These are phyloP conservation scores for Phoxinus phoxinus DNA, from an alignment of 2,113 vertebrate genomes.

Conservation along the genomic window DNA sequence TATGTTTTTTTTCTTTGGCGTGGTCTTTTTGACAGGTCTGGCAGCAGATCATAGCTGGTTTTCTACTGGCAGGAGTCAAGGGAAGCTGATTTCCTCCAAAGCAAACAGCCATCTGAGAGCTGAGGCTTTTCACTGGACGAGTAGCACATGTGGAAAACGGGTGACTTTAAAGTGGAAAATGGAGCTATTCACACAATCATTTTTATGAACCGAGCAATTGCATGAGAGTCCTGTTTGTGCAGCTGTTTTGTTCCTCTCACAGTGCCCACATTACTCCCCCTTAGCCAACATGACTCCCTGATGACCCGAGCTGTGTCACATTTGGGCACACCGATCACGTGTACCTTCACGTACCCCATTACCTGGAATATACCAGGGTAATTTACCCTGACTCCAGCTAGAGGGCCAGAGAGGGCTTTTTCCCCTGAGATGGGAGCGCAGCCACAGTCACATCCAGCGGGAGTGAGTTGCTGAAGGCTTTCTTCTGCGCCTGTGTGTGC, in stretches of 20 bases:
- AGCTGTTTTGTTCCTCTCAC: conserved; percentile 81
- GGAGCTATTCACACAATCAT: conserved; percentile 87
- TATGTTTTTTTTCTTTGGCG: conserved; percentile 53
- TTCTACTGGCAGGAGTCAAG: conserved; percentile 69
- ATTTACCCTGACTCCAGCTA: not conserved
- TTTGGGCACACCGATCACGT: not conserved
- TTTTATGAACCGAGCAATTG: conserved; percentile 90
- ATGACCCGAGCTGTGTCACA: too few species aligned
- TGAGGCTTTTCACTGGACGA: conserved; percentile 13
- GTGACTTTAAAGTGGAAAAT: conserved; percentile 64
- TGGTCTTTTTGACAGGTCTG: conserved; percentile 73
- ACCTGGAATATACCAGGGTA: conserved; percentile 2
- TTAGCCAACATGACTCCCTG: too few species aligned
- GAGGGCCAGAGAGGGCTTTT: not conserved
- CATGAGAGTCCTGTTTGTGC: conserved; percentile 92
- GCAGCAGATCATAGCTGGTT: conserved; percentile 74
- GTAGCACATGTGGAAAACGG: conserved; percentile 88
- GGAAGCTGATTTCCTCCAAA: conserved; percentile 57
- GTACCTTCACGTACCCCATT: not conserved
- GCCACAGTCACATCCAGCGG: conserved; percentile 84
- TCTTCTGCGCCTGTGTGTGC: conserved; percentile 89
- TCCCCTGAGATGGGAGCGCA: conserved; percentile 3
- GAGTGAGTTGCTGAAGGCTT: conserved; percentile 98
- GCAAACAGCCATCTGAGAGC: conserved; percentile 12
- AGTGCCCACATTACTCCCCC: not conserved